A percentile compares a stretch with the other conserved stretches of the same genome.
Evolutionary conservation across 2,888 invertebrate genomes (phyloP).

Genomic region (Leucania comma): DNA sequence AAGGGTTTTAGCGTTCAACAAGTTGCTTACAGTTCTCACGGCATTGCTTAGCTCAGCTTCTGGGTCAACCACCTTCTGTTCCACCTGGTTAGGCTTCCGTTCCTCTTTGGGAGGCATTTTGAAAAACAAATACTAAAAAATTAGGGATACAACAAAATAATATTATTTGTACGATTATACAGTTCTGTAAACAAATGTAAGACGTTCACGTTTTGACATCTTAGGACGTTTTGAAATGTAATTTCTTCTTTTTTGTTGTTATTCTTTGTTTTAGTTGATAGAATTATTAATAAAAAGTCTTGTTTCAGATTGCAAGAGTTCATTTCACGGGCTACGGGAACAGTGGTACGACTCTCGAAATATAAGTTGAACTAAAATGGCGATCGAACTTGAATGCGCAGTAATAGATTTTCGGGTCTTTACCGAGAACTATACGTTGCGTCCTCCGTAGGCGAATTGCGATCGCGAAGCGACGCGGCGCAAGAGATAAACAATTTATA

Average conservation of each 20-base stretch:
- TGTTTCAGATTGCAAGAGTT: neutral
- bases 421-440: no score
- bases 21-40: constrained; percentile 78
- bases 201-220: constrained; percentile 33
- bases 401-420: no score
- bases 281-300: no score
- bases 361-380: no score
- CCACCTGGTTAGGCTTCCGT: constrained; percentile 65
- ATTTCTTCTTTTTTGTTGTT: constrained; percentile 26
- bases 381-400: no score
- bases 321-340: neutral
- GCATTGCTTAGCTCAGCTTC: constrained; percentile 88
- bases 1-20: neutral
- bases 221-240: constrained; percentile 38
- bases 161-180: constrained; percentile 37
- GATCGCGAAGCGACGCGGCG: no score
- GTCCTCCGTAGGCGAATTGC: no score
- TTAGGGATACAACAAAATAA: constrained; percentile 45
- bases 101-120: constrained; percentile 82
- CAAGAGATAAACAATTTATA: no score
- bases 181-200: constrained; percentile 28
- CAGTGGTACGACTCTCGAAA: no score
- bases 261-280: neutral
- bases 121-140: constrained; percentile 36
- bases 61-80: constrained; percentile 83